Base-by-base conservation (phyloP, 2,113 vertebrate species). In the Abramis brama region DNA sequence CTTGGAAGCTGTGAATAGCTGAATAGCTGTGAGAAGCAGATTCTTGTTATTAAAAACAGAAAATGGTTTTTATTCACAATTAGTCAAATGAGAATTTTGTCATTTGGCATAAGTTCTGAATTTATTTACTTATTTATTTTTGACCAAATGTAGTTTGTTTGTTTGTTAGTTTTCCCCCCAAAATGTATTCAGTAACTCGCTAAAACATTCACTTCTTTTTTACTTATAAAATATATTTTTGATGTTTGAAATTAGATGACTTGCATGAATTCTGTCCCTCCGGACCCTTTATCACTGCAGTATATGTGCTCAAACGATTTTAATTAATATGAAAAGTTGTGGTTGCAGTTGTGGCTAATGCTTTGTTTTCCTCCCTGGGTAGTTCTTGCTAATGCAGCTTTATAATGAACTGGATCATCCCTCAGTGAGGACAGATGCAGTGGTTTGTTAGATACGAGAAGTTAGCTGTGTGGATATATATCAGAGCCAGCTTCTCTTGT, bases 381-480 rank as follows among this genome's bases (percentile, higher is more conserved):
- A 33, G 47, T 85, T 80, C 25, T 43, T 59, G n/a, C 76, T 82
- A 85, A 88, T 89, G 70, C 30, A 57, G 64, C 21, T 52, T 73
- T 76, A 43, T 84, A 81, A 90, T 90, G 83, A 74, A 87, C 76
- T 21, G 62, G 59, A 75, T 74, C 85, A 84, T 71, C 76, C 77
- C 12, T 68, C 82, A 66, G 64, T 68, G 68, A 79, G 60, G 85
- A 83, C 84, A 79, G 87, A 85, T 88, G 84, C 78, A 87, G 43
- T 66, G 70, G 85, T 80, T 79, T 87, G 83, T 88, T 87, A 70
- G 77, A 88, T 79, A 85, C 47, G 39, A 77, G 82, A 82, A 89
- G 86, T 86, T 85, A 87, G 81, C 55, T 76, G 60, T 86, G 60
- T 83, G 80, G 79, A 87, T 79, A 85, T 79, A 86, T 77, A 86